These are phyloP conservation scores for Phycodurus eques DNA, from an alignment of 2,113 vertebrate species.

Conservation along the genomic window DNA sequence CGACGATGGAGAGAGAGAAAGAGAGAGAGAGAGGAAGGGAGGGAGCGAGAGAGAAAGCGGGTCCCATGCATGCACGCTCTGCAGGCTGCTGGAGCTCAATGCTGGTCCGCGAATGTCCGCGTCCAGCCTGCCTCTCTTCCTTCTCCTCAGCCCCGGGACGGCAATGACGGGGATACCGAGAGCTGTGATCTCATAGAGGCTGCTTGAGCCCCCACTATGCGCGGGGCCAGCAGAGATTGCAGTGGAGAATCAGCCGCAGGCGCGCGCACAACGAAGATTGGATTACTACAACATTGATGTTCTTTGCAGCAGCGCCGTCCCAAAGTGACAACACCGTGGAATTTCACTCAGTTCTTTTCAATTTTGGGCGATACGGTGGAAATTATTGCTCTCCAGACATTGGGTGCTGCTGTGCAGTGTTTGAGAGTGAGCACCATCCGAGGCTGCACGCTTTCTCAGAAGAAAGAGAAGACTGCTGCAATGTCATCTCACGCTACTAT, in stretches of 20 bases:
- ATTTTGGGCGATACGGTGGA: slow-evolving; percentile 43
- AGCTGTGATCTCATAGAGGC: slow-evolving; percentile 46
- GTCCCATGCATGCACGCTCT: slow-evolving; percentile 52
- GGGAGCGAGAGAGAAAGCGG: slow-evolving; percentile 27
- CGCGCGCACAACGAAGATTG: slow-evolving; percentile 61
- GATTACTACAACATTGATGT: slow-evolving; percentile 65
- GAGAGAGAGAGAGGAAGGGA: slow-evolving; percentile 6
- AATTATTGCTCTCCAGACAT: slow-evolving; percentile 51
- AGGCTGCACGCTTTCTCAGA: slow-evolving; percentile 58
- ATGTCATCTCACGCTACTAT: slow-evolving; percentile 74
- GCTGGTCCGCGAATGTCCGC: slow-evolving; percentile 47
- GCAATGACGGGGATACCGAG: slow-evolving; percentile 59
- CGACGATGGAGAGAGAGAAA: slow-evolving; percentile 13
- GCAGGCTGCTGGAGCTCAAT: slow-evolving; percentile 45
- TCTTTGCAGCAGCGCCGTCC: slow-evolving; percentile 37
- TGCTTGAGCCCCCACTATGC: slow-evolving; percentile 47
- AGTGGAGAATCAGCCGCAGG: slow-evolving; percentile 55
- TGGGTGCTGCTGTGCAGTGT: slow-evolving; percentile 43
- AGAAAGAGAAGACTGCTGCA: slow-evolving; percentile 70
- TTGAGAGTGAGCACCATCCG: slow-evolving; percentile 39
- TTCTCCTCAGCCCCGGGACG: slow-evolving; percentile 53
- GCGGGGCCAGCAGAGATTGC: slow-evolving; percentile 62
- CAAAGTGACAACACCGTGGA: slow-evolving; percentile 51
- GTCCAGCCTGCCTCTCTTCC: slow-evolving; percentile 52
- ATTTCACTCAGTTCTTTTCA: slow-evolving; percentile 48